A percentile compares a stretch with the other conserved stretches of the same genome.
Conservation (phyloP, 2,113 vertebrate species). For the Pangasianodon gigas region DNA sequence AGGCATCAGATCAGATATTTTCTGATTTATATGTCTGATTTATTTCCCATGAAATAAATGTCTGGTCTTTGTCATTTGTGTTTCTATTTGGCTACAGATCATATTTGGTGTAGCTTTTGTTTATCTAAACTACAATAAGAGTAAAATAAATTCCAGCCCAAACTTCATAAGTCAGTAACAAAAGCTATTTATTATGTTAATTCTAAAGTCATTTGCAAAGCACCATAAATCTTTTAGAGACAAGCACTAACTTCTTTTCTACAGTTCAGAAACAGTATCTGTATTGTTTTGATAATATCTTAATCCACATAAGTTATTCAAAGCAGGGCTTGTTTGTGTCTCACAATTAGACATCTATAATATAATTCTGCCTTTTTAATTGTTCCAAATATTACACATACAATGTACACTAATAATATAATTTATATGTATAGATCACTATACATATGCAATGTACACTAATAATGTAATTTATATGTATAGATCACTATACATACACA, state of each 20-base stretch:
- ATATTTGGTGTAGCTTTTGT: not conserved
- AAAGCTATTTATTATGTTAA: conserved; percentile 2
- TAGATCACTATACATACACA: too few species aligned
- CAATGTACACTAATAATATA: not conserved
- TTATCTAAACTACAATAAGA: not conserved
- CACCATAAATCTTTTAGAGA: not conserved
- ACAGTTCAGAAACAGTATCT: not conserved
- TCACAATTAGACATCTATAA: not conserved
- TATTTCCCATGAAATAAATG: not conserved
- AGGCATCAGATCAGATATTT: not conserved
- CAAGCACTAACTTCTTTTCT: not conserved
- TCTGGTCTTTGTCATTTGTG: not conserved
- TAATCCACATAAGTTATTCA: not conserved
- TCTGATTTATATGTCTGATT: not conserved
- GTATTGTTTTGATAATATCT: not conserved
- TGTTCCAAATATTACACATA: not conserved
- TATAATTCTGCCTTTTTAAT: not conserved
- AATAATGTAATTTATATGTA: too few species aligned
- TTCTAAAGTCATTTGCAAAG: conserved; percentile 3
- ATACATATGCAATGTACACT: not conserved
- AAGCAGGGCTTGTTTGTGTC: not conserved
- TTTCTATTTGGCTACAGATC: not conserved
- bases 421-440: not conserved
- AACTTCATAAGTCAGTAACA: not conserved
- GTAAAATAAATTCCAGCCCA: not conserved